Evolutionary conservation across 2,113 vertebrate species (phyloP).

Genomic region (Parus major): DNA sequence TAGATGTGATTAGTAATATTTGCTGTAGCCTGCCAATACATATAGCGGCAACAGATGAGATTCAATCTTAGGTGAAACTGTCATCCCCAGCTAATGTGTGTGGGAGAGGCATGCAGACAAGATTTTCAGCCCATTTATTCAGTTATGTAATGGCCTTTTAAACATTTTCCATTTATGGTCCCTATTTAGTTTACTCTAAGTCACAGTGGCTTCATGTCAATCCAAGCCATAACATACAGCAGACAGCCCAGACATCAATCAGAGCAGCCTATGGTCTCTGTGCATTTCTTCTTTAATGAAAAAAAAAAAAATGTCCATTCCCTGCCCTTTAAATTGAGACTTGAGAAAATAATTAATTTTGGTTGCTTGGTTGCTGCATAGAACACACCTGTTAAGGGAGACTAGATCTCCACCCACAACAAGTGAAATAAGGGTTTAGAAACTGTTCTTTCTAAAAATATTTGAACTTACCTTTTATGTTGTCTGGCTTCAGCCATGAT

Average conservation of each 20-base stretch:
- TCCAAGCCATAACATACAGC: background rate
- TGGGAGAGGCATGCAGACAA: slow-evolving; percentile 13
- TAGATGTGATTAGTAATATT: slow-evolving; percentile 1
- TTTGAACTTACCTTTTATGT: background rate
- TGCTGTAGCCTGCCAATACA: background rate
- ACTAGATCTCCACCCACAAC: background rate
- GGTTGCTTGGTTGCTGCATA: background rate
- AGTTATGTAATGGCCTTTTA: slow-evolving; percentile 17
- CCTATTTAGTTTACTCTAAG: background rate
- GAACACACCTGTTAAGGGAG: background rate
- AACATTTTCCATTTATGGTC: background rate
- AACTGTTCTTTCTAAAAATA: background rate
- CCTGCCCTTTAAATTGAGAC: background rate
- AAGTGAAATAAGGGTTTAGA: background rate
- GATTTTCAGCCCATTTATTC: slow-evolving; percentile 1
- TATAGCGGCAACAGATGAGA: background rate
- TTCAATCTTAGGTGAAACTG: background rate
- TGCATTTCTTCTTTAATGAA: background rate
- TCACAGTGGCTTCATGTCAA: background rate
- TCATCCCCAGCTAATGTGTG: background rate
- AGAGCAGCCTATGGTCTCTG: background rate
- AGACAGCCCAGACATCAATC: background rate
- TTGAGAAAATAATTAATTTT: background rate
- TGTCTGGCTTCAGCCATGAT: background rate
- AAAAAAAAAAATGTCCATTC: background rate